Evolutionary conservation across 1,140 invertebrate genomes (phyloP).

Genomic region (Eupristina koningsbergeri): DNA sequence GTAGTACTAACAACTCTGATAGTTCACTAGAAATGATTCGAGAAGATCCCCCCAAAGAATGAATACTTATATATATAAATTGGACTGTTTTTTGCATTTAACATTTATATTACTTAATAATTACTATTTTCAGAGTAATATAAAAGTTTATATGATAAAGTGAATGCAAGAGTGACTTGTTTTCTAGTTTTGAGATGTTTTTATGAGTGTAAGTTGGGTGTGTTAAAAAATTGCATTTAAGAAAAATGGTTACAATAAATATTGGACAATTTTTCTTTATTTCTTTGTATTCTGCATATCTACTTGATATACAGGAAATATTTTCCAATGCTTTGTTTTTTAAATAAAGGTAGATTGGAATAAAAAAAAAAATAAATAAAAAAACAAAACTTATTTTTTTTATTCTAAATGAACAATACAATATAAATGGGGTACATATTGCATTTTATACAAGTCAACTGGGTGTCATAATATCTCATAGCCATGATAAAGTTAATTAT

Average conservation of each 20-base stretch:
- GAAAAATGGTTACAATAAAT: constrained; percentile 38
- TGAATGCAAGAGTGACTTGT: constrained; percentile 36
- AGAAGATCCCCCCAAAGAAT: constrained; percentile 70
- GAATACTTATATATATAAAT: constrained; percentile 47
- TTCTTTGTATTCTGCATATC: constrained; percentile 39
- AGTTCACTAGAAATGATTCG: constrained; percentile 73
- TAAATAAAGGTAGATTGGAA: constrained; percentile 40
- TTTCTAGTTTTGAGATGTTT: constrained; percentile 52
- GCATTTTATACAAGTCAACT: constrained; percentile 45
- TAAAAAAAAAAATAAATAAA: constrained; percentile 40
- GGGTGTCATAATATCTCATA: constrained; percentile 38
- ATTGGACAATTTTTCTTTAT: constrained; percentile 49
- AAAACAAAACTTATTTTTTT: constrained; percentile 43
- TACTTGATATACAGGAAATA: not conserved
- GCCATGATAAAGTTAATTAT: constrained; percentile 42
- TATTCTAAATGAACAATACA: constrained; percentile 50
- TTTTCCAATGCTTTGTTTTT: constrained; percentile 31
- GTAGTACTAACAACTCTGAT: constrained; percentile 72
- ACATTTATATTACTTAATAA: constrained; percentile 43
- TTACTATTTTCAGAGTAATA: constrained; percentile 29
- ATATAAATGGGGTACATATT: constrained; percentile 44
- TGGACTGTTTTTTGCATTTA: constrained; percentile 25
- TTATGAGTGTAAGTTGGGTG: constrained; percentile 40
- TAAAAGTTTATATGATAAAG: constrained; percentile 32
- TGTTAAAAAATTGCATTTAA: constrained; percentile 32